A percentile compares a stretch with the other conserved stretches of the same genome.
These are phyloP conservation scores for Mirounga angustirostris DNA, from an alignment of 2,113 vertebrate species.

Conservation along the genomic window DNA sequence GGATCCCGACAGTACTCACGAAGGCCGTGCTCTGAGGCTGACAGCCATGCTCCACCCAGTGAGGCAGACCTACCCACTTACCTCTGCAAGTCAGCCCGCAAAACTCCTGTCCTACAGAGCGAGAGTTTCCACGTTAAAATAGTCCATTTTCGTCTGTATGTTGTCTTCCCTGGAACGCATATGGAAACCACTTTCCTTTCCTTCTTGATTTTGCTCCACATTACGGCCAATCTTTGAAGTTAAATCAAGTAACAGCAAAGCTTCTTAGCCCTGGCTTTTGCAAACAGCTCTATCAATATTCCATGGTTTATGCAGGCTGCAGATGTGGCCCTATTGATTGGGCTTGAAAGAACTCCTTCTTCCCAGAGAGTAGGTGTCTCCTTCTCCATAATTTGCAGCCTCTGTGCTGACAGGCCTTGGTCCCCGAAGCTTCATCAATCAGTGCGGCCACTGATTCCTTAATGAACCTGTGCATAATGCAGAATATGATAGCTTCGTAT, in stretches of 20 bases:
- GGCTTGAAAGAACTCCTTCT: conserved; percentile 3
- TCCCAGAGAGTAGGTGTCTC: background rate
- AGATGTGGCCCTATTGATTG: conserved; percentile 54
- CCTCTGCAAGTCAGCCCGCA: rapidly evolving
- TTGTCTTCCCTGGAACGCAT: background rate
- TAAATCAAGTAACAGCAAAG: background rate
- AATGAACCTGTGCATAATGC: background rate
- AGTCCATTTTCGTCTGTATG: background rate
- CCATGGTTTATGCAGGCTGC: conserved; percentile 55
- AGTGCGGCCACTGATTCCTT: conserved; percentile 17
- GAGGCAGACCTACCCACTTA: background rate
- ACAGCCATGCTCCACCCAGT: rapidly evolving
- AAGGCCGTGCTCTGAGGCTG: rapidly evolving
- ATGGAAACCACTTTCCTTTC: background rate
- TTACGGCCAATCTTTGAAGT: background rate
- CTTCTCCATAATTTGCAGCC: background rate
- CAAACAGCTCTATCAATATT: conserved; percentile 53
- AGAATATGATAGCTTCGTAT: background rate
- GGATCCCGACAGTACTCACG: background rate
- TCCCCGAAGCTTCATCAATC: background rate
- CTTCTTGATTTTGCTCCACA: background rate
- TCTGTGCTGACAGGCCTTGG: background rate
- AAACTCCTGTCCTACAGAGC: background rate
- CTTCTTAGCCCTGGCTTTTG: conserved; percentile 40
- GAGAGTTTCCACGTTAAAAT: background rate